Evolutionary conservation across 2,113 vertebrate genomes (phyloP).

Genomic region (Piprites chloris): DNA sequence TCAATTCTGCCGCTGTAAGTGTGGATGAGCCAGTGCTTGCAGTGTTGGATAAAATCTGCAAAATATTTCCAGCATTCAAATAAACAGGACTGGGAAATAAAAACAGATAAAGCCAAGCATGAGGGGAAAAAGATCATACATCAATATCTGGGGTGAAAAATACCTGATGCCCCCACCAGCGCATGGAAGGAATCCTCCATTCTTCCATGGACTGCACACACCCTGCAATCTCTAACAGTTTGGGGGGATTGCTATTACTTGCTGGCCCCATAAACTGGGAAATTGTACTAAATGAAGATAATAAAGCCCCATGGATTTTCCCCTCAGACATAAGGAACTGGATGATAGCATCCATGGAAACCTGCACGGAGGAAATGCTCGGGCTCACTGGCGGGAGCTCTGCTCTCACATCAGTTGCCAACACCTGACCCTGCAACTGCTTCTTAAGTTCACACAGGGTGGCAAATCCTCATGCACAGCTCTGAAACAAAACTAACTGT

Average conservation of each 20-base stretch:
- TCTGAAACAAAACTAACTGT: background rate
- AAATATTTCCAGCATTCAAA: background rate
- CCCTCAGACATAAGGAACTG: background rate
- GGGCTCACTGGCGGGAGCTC: background rate
- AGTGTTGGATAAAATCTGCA: background rate
- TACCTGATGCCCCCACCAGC: accelerated
- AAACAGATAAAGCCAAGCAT: background rate
- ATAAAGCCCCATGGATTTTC: background rate
- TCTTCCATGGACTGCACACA: background rate
- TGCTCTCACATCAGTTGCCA: background rate
- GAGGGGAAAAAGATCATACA: background rate
- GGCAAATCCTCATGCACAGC: background rate
- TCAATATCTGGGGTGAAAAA: background rate
- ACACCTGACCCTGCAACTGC: background rate
- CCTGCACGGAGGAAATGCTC: background rate
- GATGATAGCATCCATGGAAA: background rate
- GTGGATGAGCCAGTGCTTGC: background rate
- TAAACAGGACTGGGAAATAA: background rate
- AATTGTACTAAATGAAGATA: background rate
- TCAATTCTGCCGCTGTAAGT: background rate
- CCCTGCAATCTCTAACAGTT: background rate
- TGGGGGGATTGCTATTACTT: background rate
- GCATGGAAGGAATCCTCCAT: background rate
- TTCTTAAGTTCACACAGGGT: background rate
- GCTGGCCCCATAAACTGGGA: background rate